Percentiles rank a stretch among this genome's conserved stretches.
Conservation (phyloP, 2,888 invertebrate genomes). For the Brachypalpus laphriformis region DNA sequence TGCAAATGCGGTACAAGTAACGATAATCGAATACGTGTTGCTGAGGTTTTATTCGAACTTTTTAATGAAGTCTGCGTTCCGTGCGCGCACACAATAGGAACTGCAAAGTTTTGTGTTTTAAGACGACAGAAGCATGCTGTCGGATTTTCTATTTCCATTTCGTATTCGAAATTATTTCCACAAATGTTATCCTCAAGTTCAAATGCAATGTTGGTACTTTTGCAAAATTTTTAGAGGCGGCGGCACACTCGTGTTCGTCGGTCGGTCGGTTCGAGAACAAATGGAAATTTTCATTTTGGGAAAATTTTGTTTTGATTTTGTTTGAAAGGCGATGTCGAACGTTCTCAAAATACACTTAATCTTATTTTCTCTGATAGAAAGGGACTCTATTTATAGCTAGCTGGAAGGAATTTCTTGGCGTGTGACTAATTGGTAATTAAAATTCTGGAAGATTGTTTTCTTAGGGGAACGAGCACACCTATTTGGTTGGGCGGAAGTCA, state of each 20-base stretch:
- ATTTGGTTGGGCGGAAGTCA: background rate
- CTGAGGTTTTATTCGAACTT: constrained; percentile 7
- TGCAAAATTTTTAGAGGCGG: background rate
- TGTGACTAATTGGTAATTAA: constrained; percentile 17
- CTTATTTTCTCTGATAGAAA: background rate
- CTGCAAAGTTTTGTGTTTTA: constrained; percentile 3
- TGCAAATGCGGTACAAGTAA: constrained; percentile 1
- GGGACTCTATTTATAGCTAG: constrained; percentile 6
- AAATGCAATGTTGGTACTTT: background rate
- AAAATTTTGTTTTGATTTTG: constrained; percentile 14
- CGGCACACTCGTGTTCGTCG: background rate
- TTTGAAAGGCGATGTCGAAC: constrained; percentile 27
- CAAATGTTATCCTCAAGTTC: background rate
- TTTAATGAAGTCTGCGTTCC: constrained; percentile 3
- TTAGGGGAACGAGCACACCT: background rate
- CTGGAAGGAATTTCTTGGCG: background rate
- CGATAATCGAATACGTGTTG: constrained; percentile 27
- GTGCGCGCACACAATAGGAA: background rate
- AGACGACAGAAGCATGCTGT: background rate
- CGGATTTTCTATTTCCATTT: background rate
- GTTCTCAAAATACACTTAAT: constrained; percentile 26
- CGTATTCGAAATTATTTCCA: background rate
- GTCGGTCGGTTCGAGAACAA: background rate
- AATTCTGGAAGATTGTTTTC: background rate
- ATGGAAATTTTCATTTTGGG: constrained; percentile 11